Base-by-base conservation (phyloP, 2,888 invertebrate genomes). In the Caenorhabditis zanzibari region DNA sequence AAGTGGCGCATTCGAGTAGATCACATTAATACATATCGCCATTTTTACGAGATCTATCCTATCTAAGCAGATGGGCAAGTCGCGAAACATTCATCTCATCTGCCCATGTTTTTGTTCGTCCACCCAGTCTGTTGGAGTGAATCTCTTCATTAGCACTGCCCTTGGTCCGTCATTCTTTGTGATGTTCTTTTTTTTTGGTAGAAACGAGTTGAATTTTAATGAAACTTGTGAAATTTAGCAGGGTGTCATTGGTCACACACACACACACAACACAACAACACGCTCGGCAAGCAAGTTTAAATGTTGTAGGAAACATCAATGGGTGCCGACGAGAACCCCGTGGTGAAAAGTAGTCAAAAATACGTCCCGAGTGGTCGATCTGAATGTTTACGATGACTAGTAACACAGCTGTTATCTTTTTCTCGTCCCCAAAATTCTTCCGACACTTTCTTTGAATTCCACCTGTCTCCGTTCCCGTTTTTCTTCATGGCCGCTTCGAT, bases 381-480 rank as follows among this genome's bases (percentile, higher is more conserved):
- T n/a, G 38, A 79, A 72, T 73, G 74, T 81, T 81, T 81, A 81
- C 74, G 68, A 74, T 81, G 81, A 81, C 81, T 81, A 69, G 81
- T 81, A 81, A 81, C 73, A 81, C 81, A 81, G 81, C 81, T 81
- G 81, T 74, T 76, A 66, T 82, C 72, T 76, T 44, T 66, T 72
- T 66, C 24, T 76, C 38, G 12, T 66, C 41, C 64, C 64, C 52
- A 66, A 71, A 68, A 47, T n/a, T 6, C 12, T 64, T 22, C 64
- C 64, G 59, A 76, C 76, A 72, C 76, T 75, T 64, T 69, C 38
- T 75, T 71, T 47, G 64, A 71, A 74, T 81, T 77, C 76, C 76
- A 77, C 76, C 76, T 77, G 76, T 77, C 52, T 32, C 54, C 54
- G 61, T 49, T 66, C 64, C 58, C 74, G 68, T 68, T 68, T 64